phyloP scores from a whole-genome alignment of 2,113 vertebrate genomes.

The Silurus meridionalis region DNA sequence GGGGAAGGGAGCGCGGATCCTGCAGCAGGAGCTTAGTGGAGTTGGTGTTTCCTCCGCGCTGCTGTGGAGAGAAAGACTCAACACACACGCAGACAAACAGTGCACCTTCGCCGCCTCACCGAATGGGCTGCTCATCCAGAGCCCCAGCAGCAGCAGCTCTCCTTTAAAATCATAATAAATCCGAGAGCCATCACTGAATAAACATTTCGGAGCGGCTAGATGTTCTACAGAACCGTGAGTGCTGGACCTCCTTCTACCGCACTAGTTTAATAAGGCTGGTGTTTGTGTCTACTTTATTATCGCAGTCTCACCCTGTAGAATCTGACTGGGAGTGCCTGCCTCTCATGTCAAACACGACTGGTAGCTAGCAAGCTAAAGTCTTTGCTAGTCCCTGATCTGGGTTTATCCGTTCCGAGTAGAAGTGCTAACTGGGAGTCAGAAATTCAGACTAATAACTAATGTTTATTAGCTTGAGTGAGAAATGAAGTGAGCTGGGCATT shows the following conservation, averaged over 20 bases:
- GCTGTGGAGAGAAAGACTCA: neutral
- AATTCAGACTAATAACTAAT: neutral
- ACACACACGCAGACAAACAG: neutral
- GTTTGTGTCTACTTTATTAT: neutral
- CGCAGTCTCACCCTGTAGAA: slow-evolving; percentile 1
- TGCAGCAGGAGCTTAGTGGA: neutral
- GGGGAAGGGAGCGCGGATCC: neutral
- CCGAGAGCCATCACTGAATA: neutral
- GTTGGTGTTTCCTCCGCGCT: neutral
- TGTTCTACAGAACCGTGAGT: slow-evolving; percentile 48
- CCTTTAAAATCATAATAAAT: neutral
- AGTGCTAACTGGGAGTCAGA: neutral
- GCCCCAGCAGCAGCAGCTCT: neutral
- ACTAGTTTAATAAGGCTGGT: neutral
- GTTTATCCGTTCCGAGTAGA: neutral
- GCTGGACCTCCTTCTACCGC: neutral
- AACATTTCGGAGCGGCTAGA: slow-evolving; percentile 16
- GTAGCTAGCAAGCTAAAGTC: slow-evolving; percentile 17
- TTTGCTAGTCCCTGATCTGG: neutral
- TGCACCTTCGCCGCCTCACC: slow-evolving; percentile 27
- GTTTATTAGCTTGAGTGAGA: neutral
- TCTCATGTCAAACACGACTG: slow-evolving; percentile 33
- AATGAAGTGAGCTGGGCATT: neutral
- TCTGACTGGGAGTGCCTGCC: slow-evolving; percentile 42
- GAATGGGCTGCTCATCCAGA: slow-evolving; percentile 13